Evolutionary conservation across 2,113 vertebrate species (phyloP), one percentile per base, ranked within the genome.

Genomic region (Cyprinodon brontotheroides): DNA sequence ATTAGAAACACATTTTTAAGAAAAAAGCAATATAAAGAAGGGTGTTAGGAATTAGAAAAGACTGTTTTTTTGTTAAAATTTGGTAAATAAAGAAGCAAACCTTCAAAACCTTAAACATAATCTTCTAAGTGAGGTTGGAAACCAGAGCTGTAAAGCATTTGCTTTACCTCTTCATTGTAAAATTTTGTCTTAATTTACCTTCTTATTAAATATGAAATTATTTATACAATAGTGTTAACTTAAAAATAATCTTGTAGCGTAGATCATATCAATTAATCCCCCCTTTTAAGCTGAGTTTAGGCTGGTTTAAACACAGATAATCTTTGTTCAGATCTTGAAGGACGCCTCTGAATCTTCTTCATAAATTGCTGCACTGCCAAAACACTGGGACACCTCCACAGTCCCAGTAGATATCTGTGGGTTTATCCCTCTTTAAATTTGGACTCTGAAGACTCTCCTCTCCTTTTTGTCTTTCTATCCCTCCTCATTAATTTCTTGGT

Each of bases 401-500:
- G 71, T 64, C 57, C 61, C 74, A 29, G 41, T 86, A 79, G 57
- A 83, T 80, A 47, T 65, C 70, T 64, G 85, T 68, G 12, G 40
- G 45, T 71, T 73, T 80, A 70, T 73, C 68, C 64, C 59, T 84
- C 53, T 83, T 38, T 78, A 63, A 62, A 82, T 66, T 50, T 84
- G 29, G 84, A 86, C 66, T 69, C 69, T 78, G 29, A 79, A 83
- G 79, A 61, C 65, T 66, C 77, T 68, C 77, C 38, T 71, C 68
- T 76, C 63, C 69, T 69, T 61, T 45, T 45, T 77, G 47, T 84
- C 70, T 78, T 57, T 77, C 62, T 80, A 1, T 68, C 63, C 61
- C 72, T 57, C 71, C 71, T 78, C 82, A 73, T 75, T 87, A 60
- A 82, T 77, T 89, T 76, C 88, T 83, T 73, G 63, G 81, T 92